phyloP scores from a whole-genome alignment of 23 tunicate species.

The Aplidium turbinatum region DNA sequence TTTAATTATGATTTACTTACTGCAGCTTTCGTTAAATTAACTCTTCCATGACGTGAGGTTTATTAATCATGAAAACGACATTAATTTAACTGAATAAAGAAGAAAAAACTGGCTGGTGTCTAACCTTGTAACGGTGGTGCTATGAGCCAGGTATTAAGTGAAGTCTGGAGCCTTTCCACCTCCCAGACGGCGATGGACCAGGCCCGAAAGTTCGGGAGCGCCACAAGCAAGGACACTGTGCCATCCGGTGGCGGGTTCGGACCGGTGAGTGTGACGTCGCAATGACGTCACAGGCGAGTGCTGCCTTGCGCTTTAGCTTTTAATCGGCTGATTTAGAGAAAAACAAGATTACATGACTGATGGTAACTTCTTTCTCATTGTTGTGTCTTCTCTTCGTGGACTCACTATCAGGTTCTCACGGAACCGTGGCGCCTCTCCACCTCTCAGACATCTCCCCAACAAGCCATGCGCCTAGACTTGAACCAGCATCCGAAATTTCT shows the following conservation, averaged over 20 bases:
- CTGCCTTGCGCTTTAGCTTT: background rate
- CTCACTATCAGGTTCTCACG: constrained; percentile 61
- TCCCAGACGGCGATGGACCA: constrained; percentile 87
- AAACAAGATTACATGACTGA: background rate
- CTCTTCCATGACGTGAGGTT: no score
- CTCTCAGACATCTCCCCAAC: constrained; percentile 98
- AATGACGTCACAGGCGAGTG: constrained; percentile 12
- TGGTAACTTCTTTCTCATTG: background rate
- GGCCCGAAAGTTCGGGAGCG: constrained; percentile 2
- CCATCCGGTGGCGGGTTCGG: constrained; percentile 93
- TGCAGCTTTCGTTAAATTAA: no score
- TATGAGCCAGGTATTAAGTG: constrained; percentile 65
- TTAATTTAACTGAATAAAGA: no score
- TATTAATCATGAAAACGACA: no score
- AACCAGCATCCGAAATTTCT: constrained; percentile 59
- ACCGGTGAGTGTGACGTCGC: constrained; percentile 76
- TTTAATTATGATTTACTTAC: no score
- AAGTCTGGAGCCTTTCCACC: constrained; percentile 77
- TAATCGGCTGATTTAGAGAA: background rate
- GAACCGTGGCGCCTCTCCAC: constrained; percentile 94
- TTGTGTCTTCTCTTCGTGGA: background rate
- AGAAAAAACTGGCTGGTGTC: no score
- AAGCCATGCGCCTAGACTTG: constrained; percentile 56
- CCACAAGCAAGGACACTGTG: constrained; percentile 18
- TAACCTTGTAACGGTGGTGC: background rate